Evolutionary conservation across 2,797 vertebrate genomes (phyloP).

Genomic region (Synaphobranchus kaupii): DNA sequence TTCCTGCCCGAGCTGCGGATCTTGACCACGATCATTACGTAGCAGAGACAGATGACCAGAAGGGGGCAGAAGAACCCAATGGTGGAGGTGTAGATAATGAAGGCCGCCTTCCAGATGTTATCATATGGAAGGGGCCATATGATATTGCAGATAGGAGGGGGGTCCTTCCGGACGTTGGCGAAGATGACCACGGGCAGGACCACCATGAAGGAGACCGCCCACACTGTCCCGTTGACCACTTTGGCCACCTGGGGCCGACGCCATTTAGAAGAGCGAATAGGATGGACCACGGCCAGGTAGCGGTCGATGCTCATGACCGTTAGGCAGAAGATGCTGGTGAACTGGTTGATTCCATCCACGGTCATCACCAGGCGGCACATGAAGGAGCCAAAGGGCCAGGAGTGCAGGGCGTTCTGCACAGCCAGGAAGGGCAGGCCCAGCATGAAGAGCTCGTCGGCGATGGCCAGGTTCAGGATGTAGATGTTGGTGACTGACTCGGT

Average conservation of each 20-base stretch:
- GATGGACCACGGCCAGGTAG: conserved; percentile 93
- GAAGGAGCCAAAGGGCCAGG: conserved; percentile 91
- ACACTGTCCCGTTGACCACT: conserved; percentile 83
- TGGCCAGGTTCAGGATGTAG: conserved; percentile 94
- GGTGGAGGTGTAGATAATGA: conserved; percentile 91
- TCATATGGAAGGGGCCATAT: conserved; percentile 86
- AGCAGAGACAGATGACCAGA: conserved; percentile 95
- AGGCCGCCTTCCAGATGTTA: conserved; percentile 83
- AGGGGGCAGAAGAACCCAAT: conserved; percentile 93
- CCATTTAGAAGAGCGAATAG: conserved; percentile 90
- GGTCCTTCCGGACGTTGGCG: conserved; percentile 80
- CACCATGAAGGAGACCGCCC: conserved; percentile 88
- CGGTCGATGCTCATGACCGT: conserved; percentile 95
- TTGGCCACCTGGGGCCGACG: conserved; percentile 88
- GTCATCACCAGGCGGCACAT: conserved; percentile 93
- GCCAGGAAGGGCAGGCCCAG: conserved; percentile 92
- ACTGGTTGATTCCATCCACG: conserved; percentile 93
- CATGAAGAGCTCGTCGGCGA: conserved; percentile 95
- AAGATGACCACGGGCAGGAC: conserved; percentile 91
- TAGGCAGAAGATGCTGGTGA: conserved; percentile 96
- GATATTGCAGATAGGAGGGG: conserved; percentile 89
- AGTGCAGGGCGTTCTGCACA: conserved; percentile 88
- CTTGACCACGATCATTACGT: conserved; percentile 92
- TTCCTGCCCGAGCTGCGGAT: conserved; percentile 89
- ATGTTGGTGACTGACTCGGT: conserved; percentile 97